Conservation (phyloP, 2,113 vertebrate species). For the Phrynosoma blainvillii region DNA sequence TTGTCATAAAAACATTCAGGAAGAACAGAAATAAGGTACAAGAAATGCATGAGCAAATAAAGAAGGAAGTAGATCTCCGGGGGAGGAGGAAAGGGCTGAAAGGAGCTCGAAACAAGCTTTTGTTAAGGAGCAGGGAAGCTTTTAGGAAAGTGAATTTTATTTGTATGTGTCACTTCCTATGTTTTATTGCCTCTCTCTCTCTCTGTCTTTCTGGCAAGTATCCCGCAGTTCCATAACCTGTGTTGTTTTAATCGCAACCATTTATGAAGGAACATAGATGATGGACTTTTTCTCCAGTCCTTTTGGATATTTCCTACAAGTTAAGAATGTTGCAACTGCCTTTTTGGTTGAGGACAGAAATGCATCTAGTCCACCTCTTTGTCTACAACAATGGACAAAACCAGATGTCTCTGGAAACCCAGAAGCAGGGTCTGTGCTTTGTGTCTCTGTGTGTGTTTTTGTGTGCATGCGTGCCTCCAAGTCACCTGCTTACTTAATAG, state of each 20-base stretch:
- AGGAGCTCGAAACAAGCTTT: slow-evolving; percentile 36
- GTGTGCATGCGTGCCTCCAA: no score
- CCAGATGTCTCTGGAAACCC: slow-evolving; percentile 34
- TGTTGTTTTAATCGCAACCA: slow-evolving; percentile 45
- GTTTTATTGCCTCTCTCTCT: slow-evolving; percentile 66
- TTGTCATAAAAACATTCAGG: not conserved
- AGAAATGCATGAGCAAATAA: slow-evolving; percentile 38
- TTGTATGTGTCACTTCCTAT: slow-evolving; percentile 71
- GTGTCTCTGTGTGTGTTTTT: no score
- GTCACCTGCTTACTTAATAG: no score
- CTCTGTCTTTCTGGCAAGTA: slow-evolving; percentile 60
- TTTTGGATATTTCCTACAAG: not conserved
- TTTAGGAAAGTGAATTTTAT: slow-evolving; percentile 72
- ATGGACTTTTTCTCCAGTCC: slow-evolving; percentile 50
- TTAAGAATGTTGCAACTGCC: not conserved
- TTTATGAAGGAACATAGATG: slow-evolving; percentile 60
- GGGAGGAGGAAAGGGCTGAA: slow-evolving; percentile 28
- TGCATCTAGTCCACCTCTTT: not conserved
- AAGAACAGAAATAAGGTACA: not conserved
- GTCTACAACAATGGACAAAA: not conserved
- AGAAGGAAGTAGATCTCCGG: slow-evolving; percentile 29
- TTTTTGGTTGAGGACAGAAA: not conserved
- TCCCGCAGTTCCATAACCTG: slow-evolving; percentile 67
- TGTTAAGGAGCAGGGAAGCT: slow-evolving; percentile 43
- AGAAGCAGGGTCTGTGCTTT: not conserved